These are phyloP conservation scores for Venustaconcha ellipsiformis DNA, from an alignment of 1,140 invertebrate species.

Conservation along the genomic window DNA sequence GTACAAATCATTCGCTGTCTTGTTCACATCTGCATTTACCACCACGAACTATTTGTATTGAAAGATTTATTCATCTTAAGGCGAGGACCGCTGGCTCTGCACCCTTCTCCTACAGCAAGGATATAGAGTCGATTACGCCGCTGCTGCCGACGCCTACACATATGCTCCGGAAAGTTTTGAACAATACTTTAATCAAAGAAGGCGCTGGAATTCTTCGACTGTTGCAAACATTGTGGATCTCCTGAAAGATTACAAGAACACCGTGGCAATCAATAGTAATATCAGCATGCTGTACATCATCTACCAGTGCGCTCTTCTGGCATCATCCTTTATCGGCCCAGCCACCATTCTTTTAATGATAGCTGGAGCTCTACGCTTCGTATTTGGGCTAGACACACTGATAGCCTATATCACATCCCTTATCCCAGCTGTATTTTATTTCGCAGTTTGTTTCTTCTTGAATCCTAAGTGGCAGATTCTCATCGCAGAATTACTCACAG, in stretches of 20 bases:
- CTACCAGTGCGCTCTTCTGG: conserved; percentile 77
- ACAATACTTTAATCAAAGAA: conserved; percentile 77
- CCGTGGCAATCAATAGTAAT: conserved; percentile 96
- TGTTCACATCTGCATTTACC: too few species aligned
- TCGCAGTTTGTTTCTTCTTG: conserved; percentile 70
- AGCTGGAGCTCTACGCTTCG: conserved; percentile 70
- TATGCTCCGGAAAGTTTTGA: conserved; percentile 82
- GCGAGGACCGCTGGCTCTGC: conserved; percentile 77
- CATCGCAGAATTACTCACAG: conserved; percentile 50
- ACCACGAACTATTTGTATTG: too few species aligned
- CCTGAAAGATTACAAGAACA: conserved; percentile 70
- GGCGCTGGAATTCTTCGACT: conserved; percentile 77
- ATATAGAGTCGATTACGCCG: conserved; percentile 89
- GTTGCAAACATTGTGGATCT: conserved; percentile 78
- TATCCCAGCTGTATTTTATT: conserved; percentile 70
- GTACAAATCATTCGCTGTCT: too few species aligned
- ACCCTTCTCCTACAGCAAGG: conserved; percentile 76
- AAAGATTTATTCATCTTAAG: conserved; percentile 46
- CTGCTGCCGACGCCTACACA: conserved; percentile 97
- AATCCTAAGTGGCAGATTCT: conserved; percentile 70
- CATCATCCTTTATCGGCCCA: conserved; percentile 70
- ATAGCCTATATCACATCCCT: conserved; percentile 68
- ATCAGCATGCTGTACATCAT: conserved; percentile 96
- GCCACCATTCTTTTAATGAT: conserved; percentile 75
- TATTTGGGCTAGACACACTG: conserved; percentile 71